Conservation (phyloP, 2,888 invertebrate species). For the Drosophila kambysellisi region DNA sequence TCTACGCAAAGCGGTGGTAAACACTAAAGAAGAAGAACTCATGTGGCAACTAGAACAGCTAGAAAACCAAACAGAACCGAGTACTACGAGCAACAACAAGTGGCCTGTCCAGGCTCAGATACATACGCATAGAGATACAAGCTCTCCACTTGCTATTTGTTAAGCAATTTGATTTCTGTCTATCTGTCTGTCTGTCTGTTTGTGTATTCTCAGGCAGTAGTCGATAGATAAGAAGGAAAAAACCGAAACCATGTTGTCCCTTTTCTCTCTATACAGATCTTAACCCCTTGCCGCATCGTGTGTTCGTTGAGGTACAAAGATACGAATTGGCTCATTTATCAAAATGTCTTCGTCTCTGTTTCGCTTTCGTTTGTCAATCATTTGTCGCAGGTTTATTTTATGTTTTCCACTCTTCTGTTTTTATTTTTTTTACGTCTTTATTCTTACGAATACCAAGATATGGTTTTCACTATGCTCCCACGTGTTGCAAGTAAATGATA, state of each 20-base stretch:
- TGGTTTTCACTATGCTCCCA: conserved; percentile 29
- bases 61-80: conserved; percentile 38
- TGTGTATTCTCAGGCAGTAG: conserved; percentile 15
- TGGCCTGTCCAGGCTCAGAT: conserved; percentile 29
- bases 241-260: conserved; percentile 21
- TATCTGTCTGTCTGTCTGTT: conserved; percentile 20
- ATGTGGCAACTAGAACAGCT: conserved; percentile 40
- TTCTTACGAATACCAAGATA: conserved; percentile 21
- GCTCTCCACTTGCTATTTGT: conserved; percentile 53
- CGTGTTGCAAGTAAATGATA: conserved; percentile 27
- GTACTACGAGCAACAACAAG: conserved; percentile 49
- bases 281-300: conserved; percentile 65
- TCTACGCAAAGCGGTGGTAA: conserved; percentile 30
- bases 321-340: conserved; percentile 52
- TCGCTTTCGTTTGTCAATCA: conserved; percentile 64
- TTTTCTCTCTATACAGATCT: conserved; percentile 33
- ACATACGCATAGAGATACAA: conserved; percentile 26
- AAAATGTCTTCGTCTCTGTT: conserved; percentile 36
- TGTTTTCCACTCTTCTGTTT: conserved; percentile 21
- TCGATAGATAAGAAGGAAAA: conserved; percentile 49
- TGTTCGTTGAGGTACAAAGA: conserved; percentile 30
- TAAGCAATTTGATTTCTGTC: conserved; percentile 66
- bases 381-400: conserved; percentile 58
- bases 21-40: conserved; percentile 17
- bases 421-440: conserved; percentile 27